phyloP scores from a whole-genome alignment of 2,113 vertebrate species.

The Odontophorus gujanensis region DNA sequence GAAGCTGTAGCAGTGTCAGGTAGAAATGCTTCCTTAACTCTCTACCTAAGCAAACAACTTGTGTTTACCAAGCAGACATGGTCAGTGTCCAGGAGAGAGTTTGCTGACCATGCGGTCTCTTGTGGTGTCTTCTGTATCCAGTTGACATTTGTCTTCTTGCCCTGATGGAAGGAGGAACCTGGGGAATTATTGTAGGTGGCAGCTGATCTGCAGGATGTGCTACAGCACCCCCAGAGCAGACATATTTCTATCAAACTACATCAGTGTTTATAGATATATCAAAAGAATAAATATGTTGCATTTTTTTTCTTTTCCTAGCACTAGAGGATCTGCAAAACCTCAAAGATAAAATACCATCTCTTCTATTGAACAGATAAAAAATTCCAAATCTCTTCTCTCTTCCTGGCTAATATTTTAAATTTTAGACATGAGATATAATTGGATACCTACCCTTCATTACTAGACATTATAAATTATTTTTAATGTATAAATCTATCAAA shows the following conservation, averaged over 20 bases:
- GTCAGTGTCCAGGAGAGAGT: background rate
- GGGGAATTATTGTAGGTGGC: background rate
- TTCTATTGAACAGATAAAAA: background rate
- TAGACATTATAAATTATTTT: background rate
- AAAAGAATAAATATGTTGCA: background rate
- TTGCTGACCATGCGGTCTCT: background rate
- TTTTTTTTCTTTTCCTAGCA: background rate
- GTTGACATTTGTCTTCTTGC: background rate
- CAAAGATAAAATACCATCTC: background rate
- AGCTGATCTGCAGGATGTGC: background rate
- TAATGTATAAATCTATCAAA: background rate
- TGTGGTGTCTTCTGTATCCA: background rate
- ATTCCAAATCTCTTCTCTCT: background rate
- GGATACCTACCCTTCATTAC: background rate
- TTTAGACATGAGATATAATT: background rate
- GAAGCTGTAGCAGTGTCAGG: accelerated
- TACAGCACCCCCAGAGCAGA: background rate
- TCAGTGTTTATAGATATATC: background rate
- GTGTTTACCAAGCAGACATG: background rate
- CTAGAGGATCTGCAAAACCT: background rate
- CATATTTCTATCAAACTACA: background rate
- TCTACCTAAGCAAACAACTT: background rate
- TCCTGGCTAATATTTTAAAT: background rate
- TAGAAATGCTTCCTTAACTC: background rate
- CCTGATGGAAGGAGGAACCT: background rate